Conservation (phyloP, 2,797 vertebrate genomes). For the Thaleichthys pacificus region DNA sequence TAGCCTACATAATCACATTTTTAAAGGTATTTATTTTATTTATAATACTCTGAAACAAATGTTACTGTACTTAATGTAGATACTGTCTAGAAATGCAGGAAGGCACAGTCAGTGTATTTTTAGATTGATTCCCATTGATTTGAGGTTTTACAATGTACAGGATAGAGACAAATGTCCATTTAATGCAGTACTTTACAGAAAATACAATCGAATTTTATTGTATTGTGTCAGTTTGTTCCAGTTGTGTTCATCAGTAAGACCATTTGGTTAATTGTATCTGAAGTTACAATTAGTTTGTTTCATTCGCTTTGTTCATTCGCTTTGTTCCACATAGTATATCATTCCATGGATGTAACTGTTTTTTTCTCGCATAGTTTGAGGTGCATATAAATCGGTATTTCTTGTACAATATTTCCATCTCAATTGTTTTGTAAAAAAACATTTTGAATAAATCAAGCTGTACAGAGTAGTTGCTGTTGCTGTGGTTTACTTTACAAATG, state of each 20-base stretch:
- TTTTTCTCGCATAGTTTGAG: conserved; percentile 1
- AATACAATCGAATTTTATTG: background rate
- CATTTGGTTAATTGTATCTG: background rate
- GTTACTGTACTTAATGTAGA: background rate
- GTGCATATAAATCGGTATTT: conserved; percentile 42
- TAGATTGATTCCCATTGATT: background rate
- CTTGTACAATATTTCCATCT: conserved; percentile 1
- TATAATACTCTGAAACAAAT: background rate
- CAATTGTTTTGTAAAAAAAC: too few relatives aligned
- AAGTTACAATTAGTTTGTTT: background rate
- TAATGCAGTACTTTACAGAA: background rate
- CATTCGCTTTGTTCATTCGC: background rate
- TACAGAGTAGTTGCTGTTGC: background rate
- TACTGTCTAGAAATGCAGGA: background rate
- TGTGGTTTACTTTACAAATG: too few relatives aligned
- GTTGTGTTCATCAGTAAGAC: background rate
- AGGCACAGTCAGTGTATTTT: background rate
- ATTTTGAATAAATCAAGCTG: conserved; percentile 1
- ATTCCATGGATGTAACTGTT: conserved; percentile 1
- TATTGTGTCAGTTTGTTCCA: background rate
- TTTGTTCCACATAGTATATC: background rate
- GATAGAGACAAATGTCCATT: too few relatives aligned
- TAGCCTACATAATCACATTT: background rate
- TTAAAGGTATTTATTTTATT: background rate
- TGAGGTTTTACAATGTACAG: background rate